Evolutionary conservation across 2,113 vertebrate genomes (phyloP), one percentile per base, ranked within the genome.

Genomic region (Lepisosteus osseus): DNA sequence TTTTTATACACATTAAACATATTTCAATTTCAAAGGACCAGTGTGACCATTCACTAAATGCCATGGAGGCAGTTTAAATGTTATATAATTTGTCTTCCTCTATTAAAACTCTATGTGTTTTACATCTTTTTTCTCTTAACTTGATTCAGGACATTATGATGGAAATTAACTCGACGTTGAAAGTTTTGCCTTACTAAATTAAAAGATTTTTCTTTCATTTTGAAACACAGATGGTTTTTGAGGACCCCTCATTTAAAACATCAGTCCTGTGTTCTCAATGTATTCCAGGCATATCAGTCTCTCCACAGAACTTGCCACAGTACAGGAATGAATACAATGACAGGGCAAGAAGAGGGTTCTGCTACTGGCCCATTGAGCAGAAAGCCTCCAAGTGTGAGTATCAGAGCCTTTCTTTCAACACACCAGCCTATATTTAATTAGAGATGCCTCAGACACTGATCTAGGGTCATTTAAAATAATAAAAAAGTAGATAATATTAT

Each of bases 311-410:
- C 63, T 73, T 75, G 72, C 75, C 74, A 2, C 75, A 76, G 72
- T 79, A 85, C 74, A 80, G 76, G 64, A 87, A 85, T 68, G 57
- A 79, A 63, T 87, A 83, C 69, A 82, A 82, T 61, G 80, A 84
- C 47, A 71, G 71, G 1, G 84, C 86, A 29, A 80, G 75, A 65
- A 82, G 66, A 57, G 78, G 76, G 56, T 86, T 87, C 77, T 76
- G 78, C 75, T 87, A 86, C 73, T 89, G 85, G 85, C 67, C 83
- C 3, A 3, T 74, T 44, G 86, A 89, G 71, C 82, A 83, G 56
- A 84, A 75, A 54, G 15, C 59, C 62, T 65, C 82, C 61, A 44
- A 59, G 56, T 83, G 85, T 86, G 67, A 78, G 74, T 3, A 3
- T 54, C 54, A 8, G 6, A 29, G 6, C 59, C 55, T n/a, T 61